These are phyloP conservation scores for Tetanocera ferruginea DNA, from an alignment of 2,888 invertebrate genomes.

Conservation along the genomic window DNA sequence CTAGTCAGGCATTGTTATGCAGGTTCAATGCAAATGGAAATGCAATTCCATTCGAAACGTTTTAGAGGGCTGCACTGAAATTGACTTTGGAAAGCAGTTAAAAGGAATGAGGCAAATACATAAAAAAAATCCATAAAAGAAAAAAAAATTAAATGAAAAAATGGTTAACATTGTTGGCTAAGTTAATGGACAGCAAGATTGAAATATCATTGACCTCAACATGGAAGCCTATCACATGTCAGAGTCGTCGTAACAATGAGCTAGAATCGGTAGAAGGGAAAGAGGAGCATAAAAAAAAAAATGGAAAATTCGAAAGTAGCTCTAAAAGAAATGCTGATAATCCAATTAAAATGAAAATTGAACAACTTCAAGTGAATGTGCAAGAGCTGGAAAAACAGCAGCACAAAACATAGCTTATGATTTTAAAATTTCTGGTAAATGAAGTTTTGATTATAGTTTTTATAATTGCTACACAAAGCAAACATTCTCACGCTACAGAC, in stretches of 20 bases:
- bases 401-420: neutral
- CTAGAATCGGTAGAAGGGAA: neutral
- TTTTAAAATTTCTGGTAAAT: too few species aligned
- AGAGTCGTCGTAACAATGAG: neutral
- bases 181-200: constrained; percentile 33
- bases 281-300: neutral
- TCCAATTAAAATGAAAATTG: constrained; percentile 27
- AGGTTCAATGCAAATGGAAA: constrained; percentile 38
- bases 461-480: neutral
- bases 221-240: constrained; percentile 23
- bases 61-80: neutral
- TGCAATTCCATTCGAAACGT: constrained; percentile 18
- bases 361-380: neutral
- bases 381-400: neutral
- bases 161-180: neutral
- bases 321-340: constrained; percentile 9
- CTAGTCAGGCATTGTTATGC: constrained; percentile 32
- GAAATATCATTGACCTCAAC: constrained; percentile 34
- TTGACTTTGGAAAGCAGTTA: neutral
- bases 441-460: neutral
- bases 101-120: neutral
- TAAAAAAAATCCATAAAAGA: neutral
- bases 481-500: neutral
- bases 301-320: neutral
- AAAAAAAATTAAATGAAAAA: neutral